Evolutionary conservation across 2,797 vertebrate genomes (phyloP).

Genomic region (Sebastiscus tertius): DNA sequence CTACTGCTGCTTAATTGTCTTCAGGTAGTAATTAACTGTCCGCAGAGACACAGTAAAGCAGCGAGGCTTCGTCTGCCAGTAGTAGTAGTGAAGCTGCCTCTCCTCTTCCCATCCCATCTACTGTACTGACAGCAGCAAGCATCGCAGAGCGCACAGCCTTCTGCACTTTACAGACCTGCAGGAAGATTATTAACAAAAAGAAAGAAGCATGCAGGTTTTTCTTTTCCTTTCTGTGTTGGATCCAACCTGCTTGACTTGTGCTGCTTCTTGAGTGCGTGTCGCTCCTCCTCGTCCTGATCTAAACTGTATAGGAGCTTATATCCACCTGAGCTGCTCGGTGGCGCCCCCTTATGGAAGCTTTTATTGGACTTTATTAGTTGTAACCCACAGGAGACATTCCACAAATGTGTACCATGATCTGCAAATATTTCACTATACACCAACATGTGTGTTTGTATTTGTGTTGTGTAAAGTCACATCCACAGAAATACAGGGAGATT

Average conservation of each 20-base stretch:
- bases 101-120: slow-evolving; percentile 38
- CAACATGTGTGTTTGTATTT: too few species aligned
- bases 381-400: too few species aligned
- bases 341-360: slow-evolving; percentile 50
- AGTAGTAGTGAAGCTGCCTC: slow-evolving; percentile 3
- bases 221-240: not conserved
- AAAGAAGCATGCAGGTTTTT: not conserved
- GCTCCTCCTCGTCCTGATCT: slow-evolving; percentile 15
- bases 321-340: slow-evolving; percentile 61
- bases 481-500: too few species aligned
- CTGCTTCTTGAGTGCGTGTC: not conserved
- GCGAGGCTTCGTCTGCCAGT: not conserved
- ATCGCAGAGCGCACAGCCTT: slow-evolving; percentile 13
- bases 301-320: slow-evolving; percentile 2
- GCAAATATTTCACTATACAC: too few species aligned
- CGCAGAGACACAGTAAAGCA: not conserved
- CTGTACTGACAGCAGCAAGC: slow-evolving; percentile 27
- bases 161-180: not conserved
- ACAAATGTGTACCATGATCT: too few species aligned
- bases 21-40: slow-evolving; percentile 59
- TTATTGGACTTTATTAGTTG: too few species aligned
- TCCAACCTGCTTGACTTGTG: slow-evolving; percentile 4
- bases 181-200: too few species aligned
- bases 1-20: slow-evolving; percentile 24
- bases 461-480: too few species aligned